Percentiles rank a stretch among this genome's conserved stretches.
Conservation (phyloP, 1,140 invertebrate species). For the Brachionus calyciflorus region DNA sequence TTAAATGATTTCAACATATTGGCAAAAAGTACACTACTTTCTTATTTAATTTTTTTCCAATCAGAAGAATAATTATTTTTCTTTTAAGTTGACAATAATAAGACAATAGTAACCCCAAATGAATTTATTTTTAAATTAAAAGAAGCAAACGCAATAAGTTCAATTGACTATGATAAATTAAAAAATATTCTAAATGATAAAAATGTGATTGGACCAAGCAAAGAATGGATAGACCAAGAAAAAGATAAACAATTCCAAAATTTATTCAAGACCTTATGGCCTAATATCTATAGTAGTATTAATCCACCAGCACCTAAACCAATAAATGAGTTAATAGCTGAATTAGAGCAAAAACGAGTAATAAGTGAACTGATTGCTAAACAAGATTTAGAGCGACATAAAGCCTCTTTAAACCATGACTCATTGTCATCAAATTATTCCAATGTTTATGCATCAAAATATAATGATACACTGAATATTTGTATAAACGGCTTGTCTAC, state of each 20-base stretch:
- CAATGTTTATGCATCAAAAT: neutral
- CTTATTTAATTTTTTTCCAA: too few species aligned
- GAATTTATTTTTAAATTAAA: conserved; percentile 32
- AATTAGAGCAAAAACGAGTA: conserved; percentile 24
- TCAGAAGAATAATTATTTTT: too few species aligned
- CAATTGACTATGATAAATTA: conserved; percentile 24
- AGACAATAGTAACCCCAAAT: conserved; percentile 1
- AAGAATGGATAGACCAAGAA: conserved; percentile 34
- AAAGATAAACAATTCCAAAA: conserved; percentile 21
- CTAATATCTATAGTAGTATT: neutral
- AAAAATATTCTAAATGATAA: neutral
- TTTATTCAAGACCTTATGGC: conserved; percentile 29
- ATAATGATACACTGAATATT: conserved; percentile 10
- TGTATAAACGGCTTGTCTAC: neutral
- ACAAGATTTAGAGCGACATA: conserved; percentile 35
- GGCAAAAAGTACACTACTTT: neutral
- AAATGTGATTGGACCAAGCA: neutral
- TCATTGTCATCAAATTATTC: neutral
- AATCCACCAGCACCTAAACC: neutral
- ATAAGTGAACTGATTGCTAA: neutral
- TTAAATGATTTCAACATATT: neutral
- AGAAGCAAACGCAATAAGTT: conserved; percentile 11
- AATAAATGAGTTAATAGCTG: neutral
- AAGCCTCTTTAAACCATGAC: neutral
- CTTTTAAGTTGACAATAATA: neutral